Percentiles rank a stretch among this genome's conserved stretches.
These are phyloP conservation scores for Drosophila micromelanica DNA, from an alignment of 1,140 invertebrate genomes.

Conservation along the genomic window DNA sequence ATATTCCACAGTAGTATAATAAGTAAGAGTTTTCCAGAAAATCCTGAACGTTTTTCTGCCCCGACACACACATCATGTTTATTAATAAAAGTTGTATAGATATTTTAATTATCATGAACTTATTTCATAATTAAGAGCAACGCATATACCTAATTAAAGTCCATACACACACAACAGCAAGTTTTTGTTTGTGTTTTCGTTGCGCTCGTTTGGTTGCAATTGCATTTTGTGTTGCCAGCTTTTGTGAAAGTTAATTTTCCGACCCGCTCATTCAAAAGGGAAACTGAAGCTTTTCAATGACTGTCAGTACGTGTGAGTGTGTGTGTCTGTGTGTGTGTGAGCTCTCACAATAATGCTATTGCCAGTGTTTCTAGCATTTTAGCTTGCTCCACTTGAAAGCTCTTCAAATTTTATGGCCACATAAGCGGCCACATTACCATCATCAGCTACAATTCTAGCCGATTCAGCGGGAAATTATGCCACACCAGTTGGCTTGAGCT, in stretches of 20 bases:
- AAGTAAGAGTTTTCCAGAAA: neutral
- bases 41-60: too few relatives aligned
- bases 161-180: neutral
- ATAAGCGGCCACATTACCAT: slow-evolving; percentile 60
- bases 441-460: slow-evolving; percentile 48
- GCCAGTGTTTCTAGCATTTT: slow-evolving; percentile 22
- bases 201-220: slow-evolving; percentile 46
- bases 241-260: slow-evolving; percentile 65
- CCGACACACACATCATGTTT: neutral
- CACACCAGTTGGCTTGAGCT: slow-evolving; percentile 13
- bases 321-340: slow-evolving; percentile 20
- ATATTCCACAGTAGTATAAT: too few relatives aligned
- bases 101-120: neutral
- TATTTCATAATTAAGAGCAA: slow-evolving; percentile 8
- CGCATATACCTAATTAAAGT: slow-evolving; percentile 35
- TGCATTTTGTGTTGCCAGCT: slow-evolving; percentile 40
- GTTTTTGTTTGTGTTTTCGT: slow-evolving; percentile 14
- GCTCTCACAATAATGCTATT: neutral
- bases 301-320: slow-evolving; percentile 5
- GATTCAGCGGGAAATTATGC: slow-evolving; percentile 60
- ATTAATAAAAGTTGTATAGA: neutral
- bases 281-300: slow-evolving; percentile 26
- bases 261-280: slow-evolving; percentile 28
- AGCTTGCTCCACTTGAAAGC: slow-evolving; percentile 33
- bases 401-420: slow-evolving; percentile 74